phyloP scores from a whole-genome alignment of 2,888 invertebrate species.

The Oeneis ivallda region DNA sequence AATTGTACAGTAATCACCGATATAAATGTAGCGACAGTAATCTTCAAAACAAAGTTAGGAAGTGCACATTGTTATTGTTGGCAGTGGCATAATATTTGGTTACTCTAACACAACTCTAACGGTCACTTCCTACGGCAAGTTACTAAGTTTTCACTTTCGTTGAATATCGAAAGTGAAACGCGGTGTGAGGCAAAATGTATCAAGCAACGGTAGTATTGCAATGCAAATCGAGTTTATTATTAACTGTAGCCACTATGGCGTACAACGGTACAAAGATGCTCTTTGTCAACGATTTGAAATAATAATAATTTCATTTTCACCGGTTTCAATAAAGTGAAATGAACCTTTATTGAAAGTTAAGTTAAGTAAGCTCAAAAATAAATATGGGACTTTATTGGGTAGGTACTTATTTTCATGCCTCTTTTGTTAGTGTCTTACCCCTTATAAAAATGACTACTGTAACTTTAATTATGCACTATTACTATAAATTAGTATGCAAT shows the following conservation, averaged over 20 bases:
- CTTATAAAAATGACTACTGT: too few species aligned
- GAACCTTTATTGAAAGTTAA: not conserved
- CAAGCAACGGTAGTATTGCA: not conserved
- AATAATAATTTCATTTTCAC: slow-evolving; percentile 6
- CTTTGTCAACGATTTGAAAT: not conserved
- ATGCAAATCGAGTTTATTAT: slow-evolving; percentile 13
- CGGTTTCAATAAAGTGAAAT: not conserved
- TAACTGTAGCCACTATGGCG: not conserved
- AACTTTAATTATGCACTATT: too few species aligned
- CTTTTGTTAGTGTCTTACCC: too few species aligned
- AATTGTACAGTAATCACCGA: not conserved
- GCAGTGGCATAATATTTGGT: slow-evolving; percentile 36
- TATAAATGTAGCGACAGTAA: too few species aligned
- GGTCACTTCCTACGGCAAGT: slow-evolving; percentile 18
- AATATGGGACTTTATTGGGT: too few species aligned
- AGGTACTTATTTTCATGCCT: too few species aligned
- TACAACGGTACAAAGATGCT: not conserved
- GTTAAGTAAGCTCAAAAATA: too few species aligned
- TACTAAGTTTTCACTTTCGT: slow-evolving; percentile 39
- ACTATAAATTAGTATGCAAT: too few species aligned
- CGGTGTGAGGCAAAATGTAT: slow-evolving; percentile 15
- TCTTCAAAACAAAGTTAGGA: slow-evolving; percentile 15
- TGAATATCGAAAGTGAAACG: slow-evolving; percentile 38
- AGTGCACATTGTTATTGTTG: slow-evolving; percentile 23
- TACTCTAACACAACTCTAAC: slow-evolving; percentile 23